A percentile compares a stretch with the other conserved stretches of the same genome.
Conservation (phyloP, 2,888 invertebrate genomes). For the Rotaria magnacalcarata region DNA sequence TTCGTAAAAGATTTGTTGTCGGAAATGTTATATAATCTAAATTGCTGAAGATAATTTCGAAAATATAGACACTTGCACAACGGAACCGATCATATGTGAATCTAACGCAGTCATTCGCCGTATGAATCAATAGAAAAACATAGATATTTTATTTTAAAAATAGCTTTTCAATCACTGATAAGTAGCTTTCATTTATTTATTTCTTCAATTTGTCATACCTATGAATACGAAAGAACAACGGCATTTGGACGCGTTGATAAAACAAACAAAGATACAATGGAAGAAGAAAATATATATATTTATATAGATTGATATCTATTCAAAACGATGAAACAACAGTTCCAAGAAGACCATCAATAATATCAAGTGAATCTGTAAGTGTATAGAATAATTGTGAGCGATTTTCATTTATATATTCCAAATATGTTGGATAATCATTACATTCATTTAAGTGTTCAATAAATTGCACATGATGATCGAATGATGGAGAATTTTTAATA, state of each 20-base stretch:
- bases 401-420: slow-evolving; percentile 6
- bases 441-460: slow-evolving; percentile 16
- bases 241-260: neutral
- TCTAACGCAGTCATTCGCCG: too few species aligned
- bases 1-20: too few species aligned
- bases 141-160: too few species aligned
- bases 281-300: neutral
- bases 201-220: neutral
- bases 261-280: neutral
- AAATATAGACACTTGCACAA: too few species aligned
- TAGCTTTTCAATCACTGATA: neutral
- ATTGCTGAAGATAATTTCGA: too few species aligned
- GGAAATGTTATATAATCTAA: too few species aligned
- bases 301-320: neutral
- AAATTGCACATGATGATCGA: neutral
- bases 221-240: neutral
- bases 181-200: neutral
- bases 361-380: slow-evolving; percentile 31
- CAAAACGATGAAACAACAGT: slow-evolving; percentile 8
- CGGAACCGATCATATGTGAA: too few species aligned
- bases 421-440: slow-evolving; percentile 22
- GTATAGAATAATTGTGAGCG: slow-evolving; percentile 24
- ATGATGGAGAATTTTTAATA: neutral
- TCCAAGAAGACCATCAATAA: slow-evolving; percentile 28
- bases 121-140: too few species aligned